Evolutionary conservation across 2,888 invertebrate species (phyloP), one percentile per base, ranked within the genome.

Genomic region (Sarcophaga subvicina): DNA sequence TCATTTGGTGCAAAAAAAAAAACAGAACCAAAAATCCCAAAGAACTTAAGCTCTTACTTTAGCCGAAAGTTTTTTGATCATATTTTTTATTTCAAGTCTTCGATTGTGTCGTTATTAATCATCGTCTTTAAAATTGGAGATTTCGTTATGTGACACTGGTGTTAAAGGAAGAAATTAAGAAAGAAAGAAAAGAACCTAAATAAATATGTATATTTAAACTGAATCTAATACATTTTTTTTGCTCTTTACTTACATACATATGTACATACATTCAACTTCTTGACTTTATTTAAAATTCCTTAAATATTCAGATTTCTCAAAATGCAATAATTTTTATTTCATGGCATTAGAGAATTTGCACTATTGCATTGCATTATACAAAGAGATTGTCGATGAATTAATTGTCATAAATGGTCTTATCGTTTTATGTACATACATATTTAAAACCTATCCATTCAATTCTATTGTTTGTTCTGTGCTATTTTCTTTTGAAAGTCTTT

Each of bases 11-110:
- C 47, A 77, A 60, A 78, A 66, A 80, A 75, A 45, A 63, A 45
- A 10, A 60, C 12, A 66, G 10, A 72, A 70, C 69, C 66, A 60
- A 70, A 66, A 37, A 45, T 37, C 37, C 37, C 8, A 37, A 66
- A 66, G 49, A 86, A 82, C 70, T 82, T 76, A 79, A 83, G 70
- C 69, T 73, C 54, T 67, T 80, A 83, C 76, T 83, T 86, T 69
- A 64, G 72, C 69, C 69, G 78, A 80, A 83, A 60, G 77, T 81
- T 85, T 66, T 12, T 76, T 62, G 70, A 64, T 63, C 14, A 10
- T 25, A 63, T 27, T 64, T 45, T 12, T 27, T 22, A 62, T 59
- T 54, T 69, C 17, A 64, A 73, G 37, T 66, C 81, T 77, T 84
- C 78, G 60, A 71, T 81, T 70, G 64, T 71, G 70, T 71, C 70